phyloP scores from a whole-genome alignment of 2,888 invertebrate genomes.

The Helleia helle region DNA sequence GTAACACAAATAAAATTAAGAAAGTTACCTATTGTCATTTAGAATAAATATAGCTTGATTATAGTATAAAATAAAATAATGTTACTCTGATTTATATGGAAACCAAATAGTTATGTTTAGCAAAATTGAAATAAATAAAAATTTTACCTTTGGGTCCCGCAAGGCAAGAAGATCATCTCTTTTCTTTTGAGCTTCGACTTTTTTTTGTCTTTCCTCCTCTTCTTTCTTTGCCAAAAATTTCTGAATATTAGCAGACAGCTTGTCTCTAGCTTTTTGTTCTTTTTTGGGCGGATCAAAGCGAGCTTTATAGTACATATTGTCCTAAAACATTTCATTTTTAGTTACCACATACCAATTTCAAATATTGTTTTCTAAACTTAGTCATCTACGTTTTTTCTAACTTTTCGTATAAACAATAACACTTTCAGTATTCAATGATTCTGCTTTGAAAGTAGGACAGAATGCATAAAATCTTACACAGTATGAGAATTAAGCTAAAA shows the following conservation, averaged over 20 bases:
- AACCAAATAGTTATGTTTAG: too few relatives aligned
- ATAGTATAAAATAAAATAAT: too few relatives aligned
- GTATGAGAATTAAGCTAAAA: conserved; percentile 11
- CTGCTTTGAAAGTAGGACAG: not conserved
- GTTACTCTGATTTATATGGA: too few relatives aligned
- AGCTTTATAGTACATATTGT: conserved; percentile 79
- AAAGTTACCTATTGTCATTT: too few relatives aligned
- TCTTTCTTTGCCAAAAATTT: conserved; percentile 88
- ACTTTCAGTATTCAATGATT: not conserved
- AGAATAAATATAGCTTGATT: too few relatives aligned
- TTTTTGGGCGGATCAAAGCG: conserved; percentile 89
- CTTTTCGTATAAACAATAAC: too few relatives aligned
- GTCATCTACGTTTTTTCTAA: too few relatives aligned
- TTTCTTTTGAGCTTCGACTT: conserved; percentile 76
- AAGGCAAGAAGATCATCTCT: conserved; percentile 77
- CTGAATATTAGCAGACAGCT: conserved; percentile 84
- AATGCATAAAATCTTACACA: not conserved
- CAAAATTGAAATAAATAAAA: too few relatives aligned
- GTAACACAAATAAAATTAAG: too few relatives aligned
- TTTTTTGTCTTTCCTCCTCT: conserved; percentile 81
- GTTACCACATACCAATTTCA: not conserved
- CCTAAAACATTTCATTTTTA: conserved; percentile 34
- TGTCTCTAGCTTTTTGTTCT: conserved; percentile 77
- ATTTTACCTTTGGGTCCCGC: conserved; percentile 76
- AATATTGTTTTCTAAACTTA: too few relatives aligned